Evolutionary conservation across 2,113 vertebrate genomes (phyloP).

Genomic region (Periophthalmus modestus): DNA sequence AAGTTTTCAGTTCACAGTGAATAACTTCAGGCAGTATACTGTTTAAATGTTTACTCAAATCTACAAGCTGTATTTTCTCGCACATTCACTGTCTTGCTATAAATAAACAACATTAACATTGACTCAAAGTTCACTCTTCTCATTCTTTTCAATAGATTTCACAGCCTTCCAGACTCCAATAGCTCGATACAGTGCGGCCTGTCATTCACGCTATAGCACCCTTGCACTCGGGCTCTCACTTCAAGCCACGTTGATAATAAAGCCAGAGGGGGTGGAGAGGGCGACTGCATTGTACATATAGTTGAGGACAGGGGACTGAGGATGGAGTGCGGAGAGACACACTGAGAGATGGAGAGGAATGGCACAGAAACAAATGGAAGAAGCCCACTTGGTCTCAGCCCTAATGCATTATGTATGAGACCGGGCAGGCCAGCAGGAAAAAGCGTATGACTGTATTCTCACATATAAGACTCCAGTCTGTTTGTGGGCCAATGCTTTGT

Average conservation of each 20-base stretch:
- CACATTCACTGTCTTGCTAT: background rate
- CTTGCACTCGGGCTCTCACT: background rate
- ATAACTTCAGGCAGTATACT: too few relatives aligned
- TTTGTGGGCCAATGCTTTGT: background rate
- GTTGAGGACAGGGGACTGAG: slow-evolving; percentile 16
- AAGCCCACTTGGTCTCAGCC: slow-evolving; percentile 57
- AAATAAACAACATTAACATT: background rate
- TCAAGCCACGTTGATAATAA: slow-evolving; percentile 19
- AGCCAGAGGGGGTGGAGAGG: slow-evolving; percentile 17
- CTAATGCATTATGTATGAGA: slow-evolving; percentile 72
- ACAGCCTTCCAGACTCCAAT: background rate
- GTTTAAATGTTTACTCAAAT: too few relatives aligned
- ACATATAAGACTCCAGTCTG: slow-evolving; percentile 9
- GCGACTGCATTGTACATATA: background rate
- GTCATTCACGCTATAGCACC: slow-evolving; percentile 1
- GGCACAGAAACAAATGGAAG: slow-evolving; percentile 9
- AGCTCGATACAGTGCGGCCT: background rate
- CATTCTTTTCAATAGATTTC: background rate
- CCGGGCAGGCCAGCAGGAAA: slow-evolving; percentile 46
- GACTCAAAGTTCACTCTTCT: background rate
- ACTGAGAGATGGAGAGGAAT: background rate
- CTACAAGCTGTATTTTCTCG: background rate
- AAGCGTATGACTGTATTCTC: slow-evolving; percentile 51
- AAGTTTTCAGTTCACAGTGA: too few relatives aligned
- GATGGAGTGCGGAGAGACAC: background rate